Percentiles rank a stretch among this genome's conserved stretches.
Evolutionary conservation across 2,797 vertebrate species (phyloP).

Genomic region (Sorex maritimensis): DNA sequence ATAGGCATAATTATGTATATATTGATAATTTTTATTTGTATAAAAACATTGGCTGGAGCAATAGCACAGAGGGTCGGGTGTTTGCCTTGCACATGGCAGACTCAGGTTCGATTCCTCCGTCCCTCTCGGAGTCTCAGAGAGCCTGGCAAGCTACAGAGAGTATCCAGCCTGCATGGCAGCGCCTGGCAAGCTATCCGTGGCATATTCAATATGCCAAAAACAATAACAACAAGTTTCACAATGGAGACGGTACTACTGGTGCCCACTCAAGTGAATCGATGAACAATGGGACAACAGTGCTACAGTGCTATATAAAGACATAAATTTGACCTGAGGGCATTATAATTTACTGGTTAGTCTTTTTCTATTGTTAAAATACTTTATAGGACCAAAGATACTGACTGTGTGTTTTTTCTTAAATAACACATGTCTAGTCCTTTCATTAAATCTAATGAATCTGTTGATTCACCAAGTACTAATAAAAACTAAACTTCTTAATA

Average conservation of each 20-base stretch:
- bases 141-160: too few species aligned
- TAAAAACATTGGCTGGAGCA: background rate
- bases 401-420: conserved; percentile 17
- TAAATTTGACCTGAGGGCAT: conserved; percentile 52
- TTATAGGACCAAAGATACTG: conserved; percentile 7
- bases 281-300: too few species aligned
- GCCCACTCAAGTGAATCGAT: too few species aligned
- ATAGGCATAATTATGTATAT: background rate
- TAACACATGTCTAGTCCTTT: conserved; percentile 9
- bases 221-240: too few species aligned
- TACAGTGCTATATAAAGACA: background rate
- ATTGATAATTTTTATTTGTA: background rate
- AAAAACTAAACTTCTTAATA: conserved; percentile 53
- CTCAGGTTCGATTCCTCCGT: too few species aligned
- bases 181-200: too few species aligned
- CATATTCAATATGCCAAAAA: too few species aligned
- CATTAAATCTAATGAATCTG: conserved; percentile 25
- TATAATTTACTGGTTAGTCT: conserved; percentile 20
- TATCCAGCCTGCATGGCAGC: too few species aligned
- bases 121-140: too few species aligned
- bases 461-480: conserved; percentile 34
- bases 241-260: too few species aligned
- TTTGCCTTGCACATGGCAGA: too few species aligned
- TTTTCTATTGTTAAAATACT: background rate
- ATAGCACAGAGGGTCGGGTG: too few species aligned